These are phyloP conservation scores for Gymnorhina tibicen DNA, from an alignment of 2,113 vertebrate genomes.

Conservation along the genomic window DNA sequence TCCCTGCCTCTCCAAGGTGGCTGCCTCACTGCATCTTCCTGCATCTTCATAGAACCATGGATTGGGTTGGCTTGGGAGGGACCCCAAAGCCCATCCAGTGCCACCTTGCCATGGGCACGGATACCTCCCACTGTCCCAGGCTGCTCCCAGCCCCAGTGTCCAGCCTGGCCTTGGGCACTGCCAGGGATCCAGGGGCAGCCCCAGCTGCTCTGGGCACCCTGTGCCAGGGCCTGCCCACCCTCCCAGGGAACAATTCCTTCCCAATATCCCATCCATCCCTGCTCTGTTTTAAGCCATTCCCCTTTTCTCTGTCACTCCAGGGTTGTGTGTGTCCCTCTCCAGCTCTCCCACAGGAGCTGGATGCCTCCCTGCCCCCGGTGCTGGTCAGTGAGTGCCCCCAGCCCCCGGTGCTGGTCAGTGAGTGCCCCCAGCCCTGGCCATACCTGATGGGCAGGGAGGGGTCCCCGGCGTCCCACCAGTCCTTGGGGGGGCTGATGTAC, in stretches of 20 bases:
- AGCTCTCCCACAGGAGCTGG: not conserved
- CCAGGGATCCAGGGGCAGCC: not conserved
- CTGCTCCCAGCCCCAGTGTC: not conserved
- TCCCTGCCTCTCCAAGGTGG: too few species aligned
- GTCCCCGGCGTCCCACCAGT: constrained; percentile 96
- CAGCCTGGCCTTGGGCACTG: not conserved
- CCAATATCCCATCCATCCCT: fast-evolving
- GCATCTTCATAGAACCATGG: not conserved
- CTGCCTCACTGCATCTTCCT: not conserved
- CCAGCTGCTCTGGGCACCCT: not conserved
- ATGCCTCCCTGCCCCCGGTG: too few species aligned
- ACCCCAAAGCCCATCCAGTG: fast-evolving
- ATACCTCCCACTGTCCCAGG: not conserved
- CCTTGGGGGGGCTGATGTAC: constrained; percentile 96
- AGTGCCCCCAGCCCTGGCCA: not conserved
- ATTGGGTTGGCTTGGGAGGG: not conserved
- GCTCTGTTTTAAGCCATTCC: not conserved
- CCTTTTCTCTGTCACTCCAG: not conserved
- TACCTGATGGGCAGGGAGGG: constrained; percentile 92
- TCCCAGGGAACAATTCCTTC: fast-evolving
- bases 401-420: not conserved
- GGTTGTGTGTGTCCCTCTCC: not conserved
- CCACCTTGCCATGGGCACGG: not conserved
- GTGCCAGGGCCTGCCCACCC: not conserved
- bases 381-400: not conserved